These are phyloP conservation scores for Zosterops borbonicus DNA, from an alignment of 2,113 vertebrate species.

Conservation along the genomic window DNA sequence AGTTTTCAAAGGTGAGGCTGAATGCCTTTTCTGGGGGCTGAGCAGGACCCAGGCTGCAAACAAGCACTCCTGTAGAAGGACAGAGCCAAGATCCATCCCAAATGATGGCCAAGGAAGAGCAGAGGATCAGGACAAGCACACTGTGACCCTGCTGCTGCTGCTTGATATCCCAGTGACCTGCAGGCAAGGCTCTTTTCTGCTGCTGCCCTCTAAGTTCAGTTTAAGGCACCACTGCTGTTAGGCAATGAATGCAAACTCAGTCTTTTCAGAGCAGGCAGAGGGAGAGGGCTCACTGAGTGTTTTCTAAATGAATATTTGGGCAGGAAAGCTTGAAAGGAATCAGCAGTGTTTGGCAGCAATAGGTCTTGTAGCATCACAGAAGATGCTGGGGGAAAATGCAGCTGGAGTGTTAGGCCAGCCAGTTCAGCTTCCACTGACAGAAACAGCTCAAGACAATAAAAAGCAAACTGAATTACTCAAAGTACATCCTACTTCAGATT, in stretches of 20 bases:
- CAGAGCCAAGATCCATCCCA: not conserved
- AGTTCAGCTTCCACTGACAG: not conserved
- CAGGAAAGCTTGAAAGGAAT: not conserved
- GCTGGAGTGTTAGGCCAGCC: not conserved
- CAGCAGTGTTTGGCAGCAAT: not conserved
- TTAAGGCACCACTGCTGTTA: not conserved
- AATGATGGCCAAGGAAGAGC: not conserved
- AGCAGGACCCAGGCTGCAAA: not conserved
- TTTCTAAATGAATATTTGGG: not conserved
- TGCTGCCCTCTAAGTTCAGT: not conserved
- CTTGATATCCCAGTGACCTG: accelerated
- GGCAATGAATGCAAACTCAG: not conserved
- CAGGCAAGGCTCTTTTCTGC: not conserved
- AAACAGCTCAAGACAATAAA: not conserved
- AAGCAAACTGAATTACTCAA: not conserved
- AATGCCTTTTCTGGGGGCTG: not conserved
- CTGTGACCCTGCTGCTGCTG: not conserved
- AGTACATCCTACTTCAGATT: not conserved
- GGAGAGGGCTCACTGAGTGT: not conserved
- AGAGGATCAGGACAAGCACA: not conserved
- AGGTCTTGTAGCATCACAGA: not conserved
- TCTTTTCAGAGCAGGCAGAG: not conserved
- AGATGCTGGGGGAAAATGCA: not conserved
- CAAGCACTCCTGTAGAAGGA: accelerated
- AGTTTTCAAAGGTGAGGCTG: not conserved